A percentile compares a stretch with the other conserved stretches of the same genome.
Evolutionary conservation across 2,888 invertebrate species (phyloP).

Genomic region (Chymomyza amoena): DNA sequence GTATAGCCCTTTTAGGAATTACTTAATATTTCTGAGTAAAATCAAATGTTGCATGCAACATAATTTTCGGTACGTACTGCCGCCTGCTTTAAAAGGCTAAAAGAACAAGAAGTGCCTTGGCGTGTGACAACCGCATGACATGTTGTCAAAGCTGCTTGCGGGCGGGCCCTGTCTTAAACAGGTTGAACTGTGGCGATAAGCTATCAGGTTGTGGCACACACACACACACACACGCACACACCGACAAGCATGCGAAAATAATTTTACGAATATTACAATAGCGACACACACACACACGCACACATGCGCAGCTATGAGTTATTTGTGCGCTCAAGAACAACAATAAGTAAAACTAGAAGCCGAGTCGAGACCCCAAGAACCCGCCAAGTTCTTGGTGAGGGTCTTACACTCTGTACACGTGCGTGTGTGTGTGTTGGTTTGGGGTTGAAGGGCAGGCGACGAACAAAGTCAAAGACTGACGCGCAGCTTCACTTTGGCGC

Average conservation of each 20-base stretch:
- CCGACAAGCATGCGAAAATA: conserved; percentile 36
- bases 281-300: neutral
- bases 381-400: neutral
- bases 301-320: neutral
- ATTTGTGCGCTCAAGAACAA: neutral
- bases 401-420: neutral
- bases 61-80: neutral
- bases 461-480: neutral
- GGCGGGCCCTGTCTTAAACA: neutral
- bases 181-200: conserved; percentile 8
- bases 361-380: neutral
- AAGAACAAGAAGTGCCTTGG: neutral
- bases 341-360: neutral
- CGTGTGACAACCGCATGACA: conserved; percentile 5
- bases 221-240: neutral
- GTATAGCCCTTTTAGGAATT: neutral
- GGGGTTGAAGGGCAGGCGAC: neutral
- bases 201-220: neutral
- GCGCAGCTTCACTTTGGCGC: neutral
- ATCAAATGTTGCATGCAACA: neutral
- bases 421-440: neutral
- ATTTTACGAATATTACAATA: conserved; percentile 47
- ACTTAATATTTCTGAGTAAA: neutral
- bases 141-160: conserved; percentile 4
- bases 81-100: neutral